phyloP scores from a whole-genome alignment of 1,140 invertebrate genomes.

The Leptinotarsa defecta region DNA sequence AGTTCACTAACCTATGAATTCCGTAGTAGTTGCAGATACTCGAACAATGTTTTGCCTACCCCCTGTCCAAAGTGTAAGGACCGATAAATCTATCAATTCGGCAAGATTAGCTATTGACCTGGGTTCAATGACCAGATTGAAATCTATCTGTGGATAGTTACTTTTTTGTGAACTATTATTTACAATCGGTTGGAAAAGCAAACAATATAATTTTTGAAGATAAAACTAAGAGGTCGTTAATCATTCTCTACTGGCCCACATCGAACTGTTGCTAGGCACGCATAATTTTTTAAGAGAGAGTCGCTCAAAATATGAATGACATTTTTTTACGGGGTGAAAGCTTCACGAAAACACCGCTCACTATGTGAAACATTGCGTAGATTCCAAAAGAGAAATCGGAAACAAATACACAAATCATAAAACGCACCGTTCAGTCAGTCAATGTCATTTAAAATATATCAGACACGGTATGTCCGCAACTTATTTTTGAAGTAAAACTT shows the following conservation, averaged over 20 bases:
- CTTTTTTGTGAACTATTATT: neutral
- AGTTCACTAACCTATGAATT: neutral
- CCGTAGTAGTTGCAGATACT: neutral
- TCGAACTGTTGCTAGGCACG: no score
- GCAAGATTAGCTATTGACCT: constrained; percentile 11
- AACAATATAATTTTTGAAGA: neutral
- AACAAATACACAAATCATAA: no score
- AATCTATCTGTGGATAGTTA: neutral
- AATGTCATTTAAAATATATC: no score
- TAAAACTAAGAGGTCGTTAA: neutral
- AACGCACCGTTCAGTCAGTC: no score
- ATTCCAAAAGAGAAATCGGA: no score
- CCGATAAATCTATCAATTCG: constrained; percentile 16
- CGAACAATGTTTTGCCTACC: constrained; percentile 5
- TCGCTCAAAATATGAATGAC: neutral
- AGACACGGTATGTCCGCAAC: no score
- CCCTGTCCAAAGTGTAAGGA: constrained; percentile 4
- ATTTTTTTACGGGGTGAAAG: no score
- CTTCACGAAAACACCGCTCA: no score
- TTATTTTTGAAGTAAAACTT: no score
- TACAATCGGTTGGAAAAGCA: neutral
- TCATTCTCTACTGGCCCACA: no score
- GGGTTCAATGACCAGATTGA: constrained; percentile 11
- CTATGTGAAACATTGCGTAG: no score
- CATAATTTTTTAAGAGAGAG: neutral